Base-by-base conservation (phyloP, 1,140 invertebrate species). In the Phymorhynchus buccinoides region DNA sequence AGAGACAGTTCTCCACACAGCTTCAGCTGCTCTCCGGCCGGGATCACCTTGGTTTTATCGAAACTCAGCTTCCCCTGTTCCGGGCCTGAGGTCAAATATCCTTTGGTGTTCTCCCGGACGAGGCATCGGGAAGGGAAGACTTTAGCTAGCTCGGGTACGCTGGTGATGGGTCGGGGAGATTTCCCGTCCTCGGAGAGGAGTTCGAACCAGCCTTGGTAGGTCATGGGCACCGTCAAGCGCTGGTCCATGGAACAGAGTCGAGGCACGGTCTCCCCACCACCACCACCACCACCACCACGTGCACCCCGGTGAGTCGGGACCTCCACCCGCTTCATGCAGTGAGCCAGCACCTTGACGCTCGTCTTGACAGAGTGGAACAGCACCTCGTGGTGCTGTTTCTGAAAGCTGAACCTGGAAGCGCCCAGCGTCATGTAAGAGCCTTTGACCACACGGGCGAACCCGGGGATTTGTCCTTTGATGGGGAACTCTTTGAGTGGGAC, bases 151-250 rank as follows among this genome's bases (percentile, higher is more conserved):
- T 98, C 97, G 48, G 95, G 94, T 1, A 98, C 97, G 85, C 96
- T 97, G 91, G 98, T 97, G 88, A 98, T 97, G 88, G 97, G 97
- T 78, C 96, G 95, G 3, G 97, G 96, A 27, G 97, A 96, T 88
- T 96, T 94, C 0, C 97, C 97, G 91, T 98, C 97, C 93, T 99
- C 97, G 91, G 97, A 98, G 37, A 98, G 94, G 44, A 98, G 95
- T 94, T 99, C 98, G 92, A 98, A 98, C 94, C 97, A 98, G 12
- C 98, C 98, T 86, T 96, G 95, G 92, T 97, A 99, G 9, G 96
- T 95, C 85, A 98, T 96, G 0, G 98, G 98, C 80, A 99, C 98
- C 73, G 97, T 90, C 12, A 92, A 85, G 6, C 91, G 87, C 80
- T 92, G 92, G 62, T 91, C 90, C 68, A 91, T 80, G 0, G 91